Evolutionary conservation across 2,797 vertebrate species (phyloP).

Genomic region (Forpus xanthops): DNA sequence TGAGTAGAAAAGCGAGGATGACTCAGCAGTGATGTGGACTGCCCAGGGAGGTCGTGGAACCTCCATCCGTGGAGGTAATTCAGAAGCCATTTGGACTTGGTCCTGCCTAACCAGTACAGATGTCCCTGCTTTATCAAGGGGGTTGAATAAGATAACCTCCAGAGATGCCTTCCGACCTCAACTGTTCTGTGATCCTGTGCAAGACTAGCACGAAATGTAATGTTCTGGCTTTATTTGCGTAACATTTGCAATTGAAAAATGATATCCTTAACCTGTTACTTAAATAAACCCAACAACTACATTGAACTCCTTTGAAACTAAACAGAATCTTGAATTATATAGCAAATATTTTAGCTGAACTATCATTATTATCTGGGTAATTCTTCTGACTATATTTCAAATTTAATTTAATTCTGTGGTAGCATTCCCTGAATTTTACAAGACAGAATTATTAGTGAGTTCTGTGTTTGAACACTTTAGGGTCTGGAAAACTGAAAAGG

Average conservation of each 20-base stretch:
- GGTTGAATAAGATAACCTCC: neutral
- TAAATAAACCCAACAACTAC: neutral
- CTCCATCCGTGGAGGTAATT: neutral
- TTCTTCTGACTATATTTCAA: slow-evolving; percentile 5
- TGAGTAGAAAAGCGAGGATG: neutral
- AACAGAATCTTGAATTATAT: neutral
- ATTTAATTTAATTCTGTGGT: neutral
- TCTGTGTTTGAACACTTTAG: neutral
- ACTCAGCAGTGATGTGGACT: neutral
- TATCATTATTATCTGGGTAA: neutral
- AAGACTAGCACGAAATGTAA: neutral
- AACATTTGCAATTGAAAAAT: neutral
- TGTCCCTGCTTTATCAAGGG: neutral
- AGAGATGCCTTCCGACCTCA: neutral
- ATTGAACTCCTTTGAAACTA: neutral
- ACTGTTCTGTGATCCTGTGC: neutral
- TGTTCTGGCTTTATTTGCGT: neutral
- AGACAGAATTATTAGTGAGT: neutral
- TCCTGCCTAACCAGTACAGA: neutral
- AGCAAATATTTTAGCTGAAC: slow-evolving; percentile 2
- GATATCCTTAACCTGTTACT: neutral
- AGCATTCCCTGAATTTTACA: neutral
- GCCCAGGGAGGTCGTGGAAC: neutral
- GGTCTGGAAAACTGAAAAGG: slow-evolving; percentile 5
- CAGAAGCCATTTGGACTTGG: neutral